Conservation (phyloP, 2,888 invertebrate genomes). For the Dasysyrphus tricinctus region DNA sequence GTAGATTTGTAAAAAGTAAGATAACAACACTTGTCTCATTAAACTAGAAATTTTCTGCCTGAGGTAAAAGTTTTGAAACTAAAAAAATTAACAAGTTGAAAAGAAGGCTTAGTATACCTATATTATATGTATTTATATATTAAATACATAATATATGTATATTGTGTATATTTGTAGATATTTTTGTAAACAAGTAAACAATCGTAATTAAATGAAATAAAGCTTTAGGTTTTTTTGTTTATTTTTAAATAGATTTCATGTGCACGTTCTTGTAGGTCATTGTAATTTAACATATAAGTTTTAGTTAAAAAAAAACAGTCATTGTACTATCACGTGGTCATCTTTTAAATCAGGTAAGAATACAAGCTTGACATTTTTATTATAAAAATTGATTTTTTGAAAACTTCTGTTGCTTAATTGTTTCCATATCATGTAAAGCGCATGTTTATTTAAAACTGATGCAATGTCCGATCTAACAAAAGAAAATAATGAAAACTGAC, state of each 20-base stretch:
- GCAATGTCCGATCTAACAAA: neutral
- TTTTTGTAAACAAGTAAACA: constrained; percentile 44
- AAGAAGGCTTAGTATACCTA: neutral
- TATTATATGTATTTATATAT: constrained; percentile 3
- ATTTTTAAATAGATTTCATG: constrained; percentile 29
- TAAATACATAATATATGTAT: constrained; percentile 7
- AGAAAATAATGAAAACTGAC: constrained; percentile 43
- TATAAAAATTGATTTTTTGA: neutral
- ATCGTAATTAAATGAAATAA: neutral
- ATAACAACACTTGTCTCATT: neutral
- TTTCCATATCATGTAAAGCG: neutral
- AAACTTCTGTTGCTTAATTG: neutral
- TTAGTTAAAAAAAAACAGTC: constrained; percentile 41
- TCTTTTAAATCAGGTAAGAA: constrained; percentile 56
- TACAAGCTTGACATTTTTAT: neutral
- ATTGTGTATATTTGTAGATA: constrained; percentile 60
- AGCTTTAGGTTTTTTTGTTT: constrained; percentile 12
- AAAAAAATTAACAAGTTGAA: neutral
- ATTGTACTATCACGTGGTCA: constrained; percentile 20
- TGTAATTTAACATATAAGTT: constrained; percentile 16
- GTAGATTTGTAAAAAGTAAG: constrained; percentile 12
- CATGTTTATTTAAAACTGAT: constrained; percentile 18
- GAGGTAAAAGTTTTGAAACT: constrained; percentile 19
- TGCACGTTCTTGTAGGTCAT: constrained; percentile 61
- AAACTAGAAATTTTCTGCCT: constrained; percentile 30